A percentile compares a stretch with the other conserved stretches of the same genome.
Evolutionary conservation across 2,888 invertebrate species (phyloP).

Genomic region (Eristalinus sepulchralis): DNA sequence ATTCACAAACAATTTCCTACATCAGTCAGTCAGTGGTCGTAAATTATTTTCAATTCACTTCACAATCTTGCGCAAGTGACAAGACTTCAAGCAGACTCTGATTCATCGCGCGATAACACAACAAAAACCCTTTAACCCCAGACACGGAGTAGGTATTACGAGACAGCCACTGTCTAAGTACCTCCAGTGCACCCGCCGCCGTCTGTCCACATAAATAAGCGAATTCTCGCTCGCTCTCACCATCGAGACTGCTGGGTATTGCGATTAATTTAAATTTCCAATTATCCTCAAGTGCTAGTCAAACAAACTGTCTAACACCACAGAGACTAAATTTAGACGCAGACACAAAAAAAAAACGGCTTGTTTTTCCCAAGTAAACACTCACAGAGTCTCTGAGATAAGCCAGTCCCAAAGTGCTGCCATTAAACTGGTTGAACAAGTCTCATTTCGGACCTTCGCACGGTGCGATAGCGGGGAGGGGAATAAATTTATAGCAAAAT

Average conservation of each 20-base stretch:
- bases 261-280: constrained; percentile 58
- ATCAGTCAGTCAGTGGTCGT: not conserved
- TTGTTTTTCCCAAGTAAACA: constrained; percentile 38
- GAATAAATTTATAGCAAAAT: constrained; percentile 22
- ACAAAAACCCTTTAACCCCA: not conserved
- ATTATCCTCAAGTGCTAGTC: constrained; percentile 52
- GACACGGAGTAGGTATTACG: constrained; percentile 16
- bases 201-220: constrained; percentile 9
- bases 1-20: not conserved
- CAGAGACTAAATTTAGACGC: constrained; percentile 44
- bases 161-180: not conserved
- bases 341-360: constrained; percentile 13
- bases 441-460: constrained; percentile 1
- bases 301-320: constrained; percentile 48
- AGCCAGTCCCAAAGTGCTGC: constrained; percentile 16
- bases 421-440: constrained; percentile 40
- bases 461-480: not conserved
- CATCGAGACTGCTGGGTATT: not conserved
- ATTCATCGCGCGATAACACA: not conserved
- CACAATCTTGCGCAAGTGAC: not conserved
- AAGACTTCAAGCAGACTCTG: not conserved
- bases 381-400: constrained; percentile 28
- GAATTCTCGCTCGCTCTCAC: not conserved
- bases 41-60: not conserved
- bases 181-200: not conserved